Evolutionary conservation across 2,113 vertebrate species (phyloP).

Genomic region (Narcine bancroftii): DNA sequence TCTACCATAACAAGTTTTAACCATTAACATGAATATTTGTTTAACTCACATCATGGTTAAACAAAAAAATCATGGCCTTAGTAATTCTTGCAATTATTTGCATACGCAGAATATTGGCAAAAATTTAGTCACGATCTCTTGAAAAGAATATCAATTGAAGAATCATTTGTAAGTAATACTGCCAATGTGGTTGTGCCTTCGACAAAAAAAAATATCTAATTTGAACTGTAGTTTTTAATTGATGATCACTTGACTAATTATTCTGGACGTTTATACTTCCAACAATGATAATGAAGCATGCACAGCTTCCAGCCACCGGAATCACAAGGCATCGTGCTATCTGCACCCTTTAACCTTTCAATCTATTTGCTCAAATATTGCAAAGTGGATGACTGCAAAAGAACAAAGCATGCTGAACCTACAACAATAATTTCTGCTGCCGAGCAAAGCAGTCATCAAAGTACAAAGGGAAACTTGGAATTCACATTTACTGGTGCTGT

Average conservation of each 20-base stretch:
- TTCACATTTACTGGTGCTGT: neutral
- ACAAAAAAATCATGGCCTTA: neutral
- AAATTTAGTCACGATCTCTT: neutral
- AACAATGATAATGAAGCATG: neutral
- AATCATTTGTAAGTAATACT: neutral
- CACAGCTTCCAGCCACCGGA: neutral
- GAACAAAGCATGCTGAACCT: neutral
- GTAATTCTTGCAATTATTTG: neutral
- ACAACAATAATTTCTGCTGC: neutral
- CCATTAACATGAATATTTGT: neutral
- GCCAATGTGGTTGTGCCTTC: neutral
- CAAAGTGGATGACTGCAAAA: neutral
- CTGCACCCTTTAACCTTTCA: neutral
- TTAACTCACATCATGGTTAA: neutral
- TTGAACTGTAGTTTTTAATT: neutral
- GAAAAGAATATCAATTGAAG: neutral
- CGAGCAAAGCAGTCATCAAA: neutral
- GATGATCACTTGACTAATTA: too few relatives aligned
- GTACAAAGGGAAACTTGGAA: neutral
- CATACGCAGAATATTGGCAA: neutral
- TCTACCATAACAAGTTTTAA: neutral
- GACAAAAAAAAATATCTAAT: neutral
- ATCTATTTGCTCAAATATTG: neutral
- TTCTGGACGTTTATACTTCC: neutral
- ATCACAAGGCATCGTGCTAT: neutral